Percentiles rank a stretch among this genome's conserved stretches.
Evolutionary conservation across 2,113 vertebrate species (phyloP).

Genomic region (Otolemur garnettii): DNA sequence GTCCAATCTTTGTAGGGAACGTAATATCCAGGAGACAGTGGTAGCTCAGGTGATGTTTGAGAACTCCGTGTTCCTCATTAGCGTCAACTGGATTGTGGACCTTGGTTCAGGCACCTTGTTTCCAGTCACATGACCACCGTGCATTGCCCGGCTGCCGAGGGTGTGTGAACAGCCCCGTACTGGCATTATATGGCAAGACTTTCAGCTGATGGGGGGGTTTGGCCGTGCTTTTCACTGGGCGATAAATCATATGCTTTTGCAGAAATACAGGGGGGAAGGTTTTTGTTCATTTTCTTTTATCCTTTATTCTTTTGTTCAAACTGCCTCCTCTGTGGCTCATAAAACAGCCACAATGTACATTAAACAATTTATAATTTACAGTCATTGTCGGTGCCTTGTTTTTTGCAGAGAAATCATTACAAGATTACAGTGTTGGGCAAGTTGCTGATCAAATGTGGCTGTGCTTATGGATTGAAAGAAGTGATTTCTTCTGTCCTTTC

Average conservation of each 20-base stretch:
- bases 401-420: accelerated
- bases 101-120: accelerated
- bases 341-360: too few relatives aligned
- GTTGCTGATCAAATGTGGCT: not conserved
- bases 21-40: accelerated
- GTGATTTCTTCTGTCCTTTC: too few relatives aligned
- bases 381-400: not conserved
- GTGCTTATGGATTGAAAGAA: not conserved
- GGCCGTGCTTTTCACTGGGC: not conserved
- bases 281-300: not conserved
- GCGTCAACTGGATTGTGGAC: accelerated
- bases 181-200: accelerated
- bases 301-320: not conserved
- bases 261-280: not conserved
- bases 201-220: not conserved
- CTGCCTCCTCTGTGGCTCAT: not conserved
- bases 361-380: too few relatives aligned
- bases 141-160: not conserved
- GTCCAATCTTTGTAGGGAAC: not conserved
- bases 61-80: not conserved
- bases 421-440: not conserved
- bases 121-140: accelerated
- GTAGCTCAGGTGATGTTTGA: not conserved
- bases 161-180: accelerated
- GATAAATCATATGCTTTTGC: accelerated